Conservation (phyloP, 2,888 invertebrate genomes). For the Pocota personata region DNA sequence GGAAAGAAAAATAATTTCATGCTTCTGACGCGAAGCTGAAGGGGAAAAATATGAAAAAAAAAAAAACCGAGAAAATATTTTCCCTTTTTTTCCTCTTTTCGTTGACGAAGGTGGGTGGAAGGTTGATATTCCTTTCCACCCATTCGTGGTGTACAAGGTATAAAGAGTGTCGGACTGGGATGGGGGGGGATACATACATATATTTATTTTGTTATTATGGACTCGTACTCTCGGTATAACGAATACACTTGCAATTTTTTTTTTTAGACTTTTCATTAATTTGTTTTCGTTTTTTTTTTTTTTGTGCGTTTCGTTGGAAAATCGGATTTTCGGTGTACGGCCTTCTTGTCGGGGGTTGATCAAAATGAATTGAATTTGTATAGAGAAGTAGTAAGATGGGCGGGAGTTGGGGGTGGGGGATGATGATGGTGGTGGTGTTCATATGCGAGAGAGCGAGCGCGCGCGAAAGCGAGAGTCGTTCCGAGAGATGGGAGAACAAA, state of each 20-base stretch:
- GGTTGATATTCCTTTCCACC: conserved; percentile 53
- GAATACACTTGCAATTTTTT: conserved; percentile 69
- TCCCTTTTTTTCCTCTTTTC: conserved; percentile 51
- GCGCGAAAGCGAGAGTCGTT: conserved; percentile 47
- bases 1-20: conserved; percentile 83
- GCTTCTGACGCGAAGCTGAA: conserved; percentile 77
- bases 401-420: conserved; percentile 9
- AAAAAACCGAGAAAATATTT: conserved; percentile 46
- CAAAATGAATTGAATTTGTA: conserved; percentile 73
- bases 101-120: conserved; percentile 36
- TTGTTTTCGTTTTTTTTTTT: conserved; percentile 64
- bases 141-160: conserved; percentile 52
- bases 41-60: conserved; percentile 67
- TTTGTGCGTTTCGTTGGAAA: conserved; percentile 46
- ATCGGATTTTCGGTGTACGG: conserved; percentile 76
- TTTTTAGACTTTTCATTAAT: conserved; percentile 71
- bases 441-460: conserved; percentile 45
- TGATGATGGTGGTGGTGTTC: conserved; percentile 33
- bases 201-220: conserved; percentile 63
- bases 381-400: conserved; percentile 15
- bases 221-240: conserved; percentile 48
- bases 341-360: conserved; percentile 75
- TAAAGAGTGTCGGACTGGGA: conserved; percentile 47
- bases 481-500: conserved; percentile 65
- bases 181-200: conserved; percentile 29